Evolutionary conservation across 2,888 invertebrate genomes (phyloP).

Genomic region (Yponomeuta malinellus): DNA sequence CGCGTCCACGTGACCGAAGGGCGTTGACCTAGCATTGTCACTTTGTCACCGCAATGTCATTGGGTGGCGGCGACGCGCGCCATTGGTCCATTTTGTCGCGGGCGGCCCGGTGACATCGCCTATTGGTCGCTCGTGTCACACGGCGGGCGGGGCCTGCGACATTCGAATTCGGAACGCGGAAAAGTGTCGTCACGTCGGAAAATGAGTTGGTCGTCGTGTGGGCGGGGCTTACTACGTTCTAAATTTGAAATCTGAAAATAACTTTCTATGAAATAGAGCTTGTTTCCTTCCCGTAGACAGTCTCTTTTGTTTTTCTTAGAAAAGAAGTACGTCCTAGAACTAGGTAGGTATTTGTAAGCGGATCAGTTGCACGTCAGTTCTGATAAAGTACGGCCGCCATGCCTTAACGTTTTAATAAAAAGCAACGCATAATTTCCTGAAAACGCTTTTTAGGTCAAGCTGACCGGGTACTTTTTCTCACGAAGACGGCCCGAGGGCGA

Average conservation of each 20-base stretch:
- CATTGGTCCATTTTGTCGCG: slow-evolving; percentile 63
- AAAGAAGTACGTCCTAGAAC: neutral
- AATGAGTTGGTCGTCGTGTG: slow-evolving; percentile 44
- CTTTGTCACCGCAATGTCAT: slow-evolving; percentile 69
- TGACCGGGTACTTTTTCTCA: slow-evolving; percentile 32
- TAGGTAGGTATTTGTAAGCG: neutral
- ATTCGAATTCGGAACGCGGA: slow-evolving; percentile 39
- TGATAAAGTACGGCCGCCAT: too few species aligned
- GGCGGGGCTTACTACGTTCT: slow-evolving; percentile 35
- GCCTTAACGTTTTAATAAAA: neutral
- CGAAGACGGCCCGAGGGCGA: slow-evolving; percentile 20
- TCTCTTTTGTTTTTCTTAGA: neutral
- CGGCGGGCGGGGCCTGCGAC: slow-evolving; percentile 41
- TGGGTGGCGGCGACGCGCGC: slow-evolving; percentile 52
- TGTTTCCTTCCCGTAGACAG: neutral
- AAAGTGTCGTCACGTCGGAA: neutral
- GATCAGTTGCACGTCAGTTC: neutral
- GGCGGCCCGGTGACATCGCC: slow-evolving; percentile 60
- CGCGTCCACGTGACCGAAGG: slow-evolving; percentile 46
- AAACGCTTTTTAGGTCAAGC: neutral
- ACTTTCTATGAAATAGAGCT: neutral
- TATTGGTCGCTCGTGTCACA: slow-evolving; percentile 65
- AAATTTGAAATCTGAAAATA: neutral
- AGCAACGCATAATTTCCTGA: neutral
- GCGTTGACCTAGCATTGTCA: slow-evolving; percentile 50